These are phyloP conservation scores for Archivesica marissinica DNA, from an alignment of 1,140 invertebrate genomes.

Conservation along the genomic window DNA sequence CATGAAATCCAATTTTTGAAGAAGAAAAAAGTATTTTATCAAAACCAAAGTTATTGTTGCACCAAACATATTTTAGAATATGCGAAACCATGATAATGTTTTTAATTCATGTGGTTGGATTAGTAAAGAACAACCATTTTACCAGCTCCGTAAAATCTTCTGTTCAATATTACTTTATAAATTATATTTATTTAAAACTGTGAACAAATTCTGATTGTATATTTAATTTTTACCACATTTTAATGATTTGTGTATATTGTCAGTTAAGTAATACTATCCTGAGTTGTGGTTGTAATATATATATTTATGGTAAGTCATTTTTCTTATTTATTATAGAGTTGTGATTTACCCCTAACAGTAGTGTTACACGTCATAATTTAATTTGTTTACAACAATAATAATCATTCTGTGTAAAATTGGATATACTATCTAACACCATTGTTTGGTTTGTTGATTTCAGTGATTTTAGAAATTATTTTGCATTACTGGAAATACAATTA, in stretches of 20 bases:
- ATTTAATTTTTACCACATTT: slow-evolving; percentile 39
- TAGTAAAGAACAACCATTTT: neutral
- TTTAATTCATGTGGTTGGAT: neutral
- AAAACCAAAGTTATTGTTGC: neutral
- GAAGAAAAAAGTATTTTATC: neutral
- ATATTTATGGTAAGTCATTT: slow-evolving; percentile 17
- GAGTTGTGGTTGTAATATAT: slow-evolving; percentile 9
- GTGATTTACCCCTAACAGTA: neutral
- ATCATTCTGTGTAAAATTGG: too few species aligned
- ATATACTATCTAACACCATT: too few species aligned
- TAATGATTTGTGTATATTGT: slow-evolving; percentile 46
- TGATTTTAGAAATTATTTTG: neutral
- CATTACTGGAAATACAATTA: too few species aligned
- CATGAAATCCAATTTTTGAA: neutral
- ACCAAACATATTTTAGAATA: slow-evolving; percentile 1
- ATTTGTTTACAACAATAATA: neutral
- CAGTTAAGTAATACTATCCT: neutral
- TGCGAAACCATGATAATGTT: neutral
- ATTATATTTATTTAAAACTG: slow-evolving; percentile 47
- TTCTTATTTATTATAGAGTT: slow-evolving; percentile 17
- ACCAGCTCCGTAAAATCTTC: slow-evolving; percentile 1
- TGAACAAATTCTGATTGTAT: slow-evolving; percentile 9
- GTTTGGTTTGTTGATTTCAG: neutral
- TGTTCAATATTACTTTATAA: neutral
- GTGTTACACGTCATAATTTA: neutral